phyloP scores from a whole-genome alignment of 2,888 invertebrate genomes.

The Melipona beecheii region DNA sequence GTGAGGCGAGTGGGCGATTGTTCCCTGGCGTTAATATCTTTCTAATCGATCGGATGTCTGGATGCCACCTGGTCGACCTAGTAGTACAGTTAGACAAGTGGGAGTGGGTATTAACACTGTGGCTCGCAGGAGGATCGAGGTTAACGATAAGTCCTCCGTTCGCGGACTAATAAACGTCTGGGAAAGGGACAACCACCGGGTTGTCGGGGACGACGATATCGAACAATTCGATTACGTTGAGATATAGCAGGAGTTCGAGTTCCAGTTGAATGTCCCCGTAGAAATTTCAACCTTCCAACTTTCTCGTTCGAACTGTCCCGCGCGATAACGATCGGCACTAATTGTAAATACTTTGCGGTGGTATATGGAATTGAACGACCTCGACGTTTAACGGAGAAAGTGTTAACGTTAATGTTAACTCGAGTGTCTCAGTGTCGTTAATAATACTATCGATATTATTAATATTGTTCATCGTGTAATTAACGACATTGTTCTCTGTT shows the following conservation, averaged over 20 bases:
- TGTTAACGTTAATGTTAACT: too few species aligned
- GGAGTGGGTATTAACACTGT: slow-evolving; percentile 72
- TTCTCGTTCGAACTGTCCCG: not conserved
- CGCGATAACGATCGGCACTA: not conserved
- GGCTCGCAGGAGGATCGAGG: slow-evolving; percentile 73
- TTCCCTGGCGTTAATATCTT: slow-evolving; percentile 61
- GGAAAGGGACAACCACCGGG: slow-evolving; percentile 42
- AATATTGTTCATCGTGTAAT: too few species aligned
- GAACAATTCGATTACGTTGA: not conserved
- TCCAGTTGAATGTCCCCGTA: not conserved
- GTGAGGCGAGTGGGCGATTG: slow-evolving; percentile 25
- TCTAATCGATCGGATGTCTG: slow-evolving; percentile 63
- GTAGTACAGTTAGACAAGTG: slow-evolving; percentile 74
- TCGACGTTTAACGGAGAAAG: too few species aligned
- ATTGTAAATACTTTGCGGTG: too few species aligned
- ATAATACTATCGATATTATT: too few species aligned
- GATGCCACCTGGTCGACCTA: slow-evolving; percentile 75
- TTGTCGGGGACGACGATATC: slow-evolving; percentile 35
- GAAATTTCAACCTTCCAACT: not conserved
- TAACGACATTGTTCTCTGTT: too few species aligned
- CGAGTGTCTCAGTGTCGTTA: too few species aligned
- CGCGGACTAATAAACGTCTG: slow-evolving; percentile 66
- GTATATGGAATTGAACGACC: too few species aligned
- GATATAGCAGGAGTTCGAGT: not conserved
- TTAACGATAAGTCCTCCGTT: slow-evolving; percentile 76